Base-by-base conservation (phyloP, 2,113 vertebrate species). In the Apistogramma diplotaenia region DNA sequence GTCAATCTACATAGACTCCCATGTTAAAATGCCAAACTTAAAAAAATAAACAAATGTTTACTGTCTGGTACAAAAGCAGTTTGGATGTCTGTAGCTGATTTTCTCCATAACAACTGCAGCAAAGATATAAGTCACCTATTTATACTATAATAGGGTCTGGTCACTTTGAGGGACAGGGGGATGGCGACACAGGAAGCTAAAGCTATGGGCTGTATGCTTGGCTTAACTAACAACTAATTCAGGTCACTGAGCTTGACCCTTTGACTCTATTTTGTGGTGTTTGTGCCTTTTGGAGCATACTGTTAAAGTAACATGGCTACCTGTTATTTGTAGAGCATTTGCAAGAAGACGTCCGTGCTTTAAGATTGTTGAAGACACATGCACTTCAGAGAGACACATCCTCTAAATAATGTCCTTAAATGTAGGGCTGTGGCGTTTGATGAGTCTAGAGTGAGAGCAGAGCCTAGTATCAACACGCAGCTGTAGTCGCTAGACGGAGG, bases 381-480 rank as follows among this genome's bases (percentile, higher is more conserved):
- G 31, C 76, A 73, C 56, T 74, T 58, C 29, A 58, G 70, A 75
- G 5, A 58, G 49, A n/a, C 37, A 19, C 29, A 23, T 46, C 12
- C 29, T 61, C 25, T 18, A 70, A 35, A 70, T 49, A 15, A 25
- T 2, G 6, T 2, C 21, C 11, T 37, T 76, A 13, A 61, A 76
- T 40, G 10, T 15, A 1, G 12, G 62, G 51, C 37, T 77, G 61
- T 86, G 11, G 40, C 19, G 37, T 73, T 40, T 80, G 11, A 46
- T 8, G 31, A 33, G 29, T 27, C 29, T 78, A 79, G n/a, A 78
- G 51, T 56, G 46, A 56, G 53, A 55, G 40, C 18, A 3, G 55
- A 75, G 57, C 79, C 61, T 54, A 71, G 57, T 75, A 60, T 89
- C 82, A 88, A 85, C 88, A 91, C 56, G 71, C 76, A 85, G 89